These are phyloP conservation scores for Eufriesea mexicana DNA, from an alignment of 1,140 invertebrate species.

Conservation along the genomic window DNA sequence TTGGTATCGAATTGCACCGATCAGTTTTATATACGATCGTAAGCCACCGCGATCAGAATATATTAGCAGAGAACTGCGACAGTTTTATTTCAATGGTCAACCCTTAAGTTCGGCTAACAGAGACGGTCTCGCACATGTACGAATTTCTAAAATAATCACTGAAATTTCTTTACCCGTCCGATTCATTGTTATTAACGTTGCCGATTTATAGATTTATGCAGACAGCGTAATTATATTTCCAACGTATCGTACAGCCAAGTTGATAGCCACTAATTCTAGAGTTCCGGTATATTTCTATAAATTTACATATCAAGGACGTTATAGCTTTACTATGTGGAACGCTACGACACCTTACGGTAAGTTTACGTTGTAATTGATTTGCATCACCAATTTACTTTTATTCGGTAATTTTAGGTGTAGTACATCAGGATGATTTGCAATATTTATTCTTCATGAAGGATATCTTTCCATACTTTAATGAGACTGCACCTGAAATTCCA, in stretches of 20 bases:
- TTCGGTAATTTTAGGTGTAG: constrained; percentile 79
- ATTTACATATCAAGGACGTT: constrained; percentile 83
- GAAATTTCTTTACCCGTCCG: neutral
- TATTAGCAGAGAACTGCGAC: constrained; percentile 80
- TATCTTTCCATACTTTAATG: constrained; percentile 62
- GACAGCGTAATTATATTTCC: constrained; percentile 82
- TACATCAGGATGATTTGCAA: constrained; percentile 85
- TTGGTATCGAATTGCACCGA: constrained; percentile 82
- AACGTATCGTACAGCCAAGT: constrained; percentile 81
- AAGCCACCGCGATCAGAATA: constrained; percentile 77
- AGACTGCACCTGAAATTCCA: constrained; percentile 67
- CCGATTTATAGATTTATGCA: constrained; percentile 77
- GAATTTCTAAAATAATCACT: neutral
- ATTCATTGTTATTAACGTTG: no score
- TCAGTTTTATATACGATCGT: constrained; percentile 83
- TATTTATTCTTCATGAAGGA: constrained; percentile 84
- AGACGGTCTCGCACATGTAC: constrained; percentile 73
- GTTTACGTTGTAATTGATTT: neutral
- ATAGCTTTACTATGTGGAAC: constrained; percentile 82
- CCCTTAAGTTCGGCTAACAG: constrained; percentile 71
- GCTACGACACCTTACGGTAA: constrained; percentile 80
- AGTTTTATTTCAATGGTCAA: constrained; percentile 79
- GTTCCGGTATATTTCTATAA: constrained; percentile 83
- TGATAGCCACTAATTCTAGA: constrained; percentile 80
- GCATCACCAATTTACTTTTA: neutral